Base-by-base conservation (phyloP, 2,113 vertebrate species). In the Eurypyga helias region DNA sequence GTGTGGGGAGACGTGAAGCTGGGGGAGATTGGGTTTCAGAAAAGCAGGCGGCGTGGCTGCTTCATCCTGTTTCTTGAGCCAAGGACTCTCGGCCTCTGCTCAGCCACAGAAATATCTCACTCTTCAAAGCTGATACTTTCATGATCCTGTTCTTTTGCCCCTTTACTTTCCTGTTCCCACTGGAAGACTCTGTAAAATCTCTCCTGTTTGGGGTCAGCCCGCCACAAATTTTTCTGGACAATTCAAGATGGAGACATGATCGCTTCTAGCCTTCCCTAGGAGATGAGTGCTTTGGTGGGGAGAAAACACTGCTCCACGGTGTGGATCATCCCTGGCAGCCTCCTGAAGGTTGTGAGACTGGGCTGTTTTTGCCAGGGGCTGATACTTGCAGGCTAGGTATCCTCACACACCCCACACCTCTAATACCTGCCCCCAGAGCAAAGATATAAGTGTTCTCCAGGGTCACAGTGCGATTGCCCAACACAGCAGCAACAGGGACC, bases 21-120 rank as follows among this genome's bases (percentile, higher is more conserved):
- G 65, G 28, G 52, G 46, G 11, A 95, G 95, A 89, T 65, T 48
- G 17, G 2, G 36, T 96, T 97, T 96, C 93, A 92, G 76, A 90
- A 93, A 93, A 83, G 61, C 48, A 89, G 65, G 64, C 15, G 0
- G 69, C 0, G 23, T 76, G 80, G 60, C 79, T 91, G 91, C 54
- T 87, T 71, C 34, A 34, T 96, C 43, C 31, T 83, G 17, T 36
- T 81, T 81, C 75, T 61, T 58, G 43, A 82, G 65, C 93, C 88
- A 87, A 93, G 20, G 76, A 55, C 43, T 95, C 43, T 60, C 34
- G 90, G 86, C 19, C 31, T 89, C 49, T 80, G 36, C 78, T 92
- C 55, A 90, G 86, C 16, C 64, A 55, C 29, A 91, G 51, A 82
- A 95, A 82, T 71, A 79, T 26, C 41, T 84, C 70, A 5, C 10